Base-by-base conservation (phyloP, 2,797 vertebrate species). In the Helarctos malayanus region DNA sequence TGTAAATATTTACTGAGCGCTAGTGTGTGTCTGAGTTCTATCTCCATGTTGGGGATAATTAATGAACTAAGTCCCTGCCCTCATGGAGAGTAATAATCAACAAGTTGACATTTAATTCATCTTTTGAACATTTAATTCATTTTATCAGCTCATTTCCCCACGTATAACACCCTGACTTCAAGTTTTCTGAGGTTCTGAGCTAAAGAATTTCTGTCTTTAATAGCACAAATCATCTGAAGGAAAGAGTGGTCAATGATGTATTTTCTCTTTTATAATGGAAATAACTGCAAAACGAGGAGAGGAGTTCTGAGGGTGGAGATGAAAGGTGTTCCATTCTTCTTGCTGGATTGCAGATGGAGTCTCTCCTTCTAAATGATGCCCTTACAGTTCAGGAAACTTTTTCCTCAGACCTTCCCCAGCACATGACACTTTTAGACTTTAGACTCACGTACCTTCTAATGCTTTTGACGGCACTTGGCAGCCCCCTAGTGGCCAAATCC, bases 121-220 rank as follows among this genome's bases (percentile, higher is more conserved):
- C 21, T 47, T 69, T 41, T 41, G 6, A 54, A 61, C 41, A 32
- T n/a, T 65, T 35, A 89, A 21, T 68, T 69, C 23, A 32, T 56
- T 27, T 47, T 69, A 52, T 78, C 21, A 76, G 35, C 61, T 88
- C 45, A 61, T 91, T 95, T 90, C 27, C 59, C 38, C 5, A 57
- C 75, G 41, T 63, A 27, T 3, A 49, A 71, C 38, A 69, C 29
- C 29, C 38, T 65, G 73, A 85, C 73, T 94, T 95, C 63, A 52
- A 80, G 75, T 54, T 92, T 89, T 87, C 41, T 85, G 84, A 85
- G 25, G 78, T 94, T 89, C 75, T 87, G 21, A 89, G 73, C 49
- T 87, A 93, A 91, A 91, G 84, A 86, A 61, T 32, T 89, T 41
- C 15, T 63, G 56, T n/a, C 41, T 89, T 88, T 21, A 47, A 49